Evolutionary conservation across 2,113 vertebrate species (phyloP), one percentile per base, ranked within the genome.

Genomic region (Sterrhoptilus dennistouni): DNA sequence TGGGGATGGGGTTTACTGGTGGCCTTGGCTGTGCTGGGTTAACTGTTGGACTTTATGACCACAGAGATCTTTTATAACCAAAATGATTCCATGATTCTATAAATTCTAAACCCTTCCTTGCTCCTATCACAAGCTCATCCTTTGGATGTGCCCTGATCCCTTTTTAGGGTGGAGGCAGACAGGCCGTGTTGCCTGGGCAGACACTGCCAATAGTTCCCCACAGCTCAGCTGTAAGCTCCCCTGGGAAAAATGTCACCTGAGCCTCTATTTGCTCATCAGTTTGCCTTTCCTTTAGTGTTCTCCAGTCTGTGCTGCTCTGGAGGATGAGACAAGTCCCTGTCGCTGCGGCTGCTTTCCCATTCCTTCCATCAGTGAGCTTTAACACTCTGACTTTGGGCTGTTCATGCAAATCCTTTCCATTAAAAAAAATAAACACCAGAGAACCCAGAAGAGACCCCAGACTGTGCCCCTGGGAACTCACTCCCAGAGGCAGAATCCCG

Each of bases 321-420:
- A 49, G 84, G 61, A 40, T 2, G 8, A 82, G 54, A 52, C 4
- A 8, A 72, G 66, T 22, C 75, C 75, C 71, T 44, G 40, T 38
- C 5, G 0, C 79, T 52, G 54, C 11, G 21, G 72, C 86, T 44
- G 75, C 69, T 49, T 42, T 38, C 84, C 83, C 83, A 71, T 78
- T 92, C 90, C 47, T 70, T 57, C 85, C 90, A 83, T 91, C 88
- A 65, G 28, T 1, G 66, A 94, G 95, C 82, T 96, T 91, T 83
- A 87, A 88, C 47, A 21, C 81, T 92, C 78, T 83, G 50, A 91
- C 86, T 95, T 83, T 24, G 61, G 79, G 93, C 65, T 92, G 53
- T 66, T 97, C 95, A 83, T 97, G 94, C 95, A 97, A 97, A 96
- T 95, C 95, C 75, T 90, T 87, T 52, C 90, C 79, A 61, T 15